Evolutionary conservation across 2,888 invertebrate genomes (phyloP).

Genomic region (Mesoligia furuncula): DNA sequence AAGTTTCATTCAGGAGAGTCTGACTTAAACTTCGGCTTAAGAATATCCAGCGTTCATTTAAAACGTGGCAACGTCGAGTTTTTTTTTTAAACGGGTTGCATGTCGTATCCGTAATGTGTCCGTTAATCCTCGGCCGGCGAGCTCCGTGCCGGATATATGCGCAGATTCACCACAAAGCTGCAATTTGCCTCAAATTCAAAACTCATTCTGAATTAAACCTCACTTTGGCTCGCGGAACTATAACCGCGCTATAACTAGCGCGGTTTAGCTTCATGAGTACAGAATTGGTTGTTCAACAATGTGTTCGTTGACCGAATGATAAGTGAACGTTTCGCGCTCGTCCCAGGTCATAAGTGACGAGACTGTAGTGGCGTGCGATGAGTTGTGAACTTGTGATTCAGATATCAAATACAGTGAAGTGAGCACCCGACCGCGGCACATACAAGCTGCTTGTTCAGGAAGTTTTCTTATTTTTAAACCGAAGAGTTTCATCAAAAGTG

Average conservation of each 20-base stretch:
- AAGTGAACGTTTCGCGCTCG: not conserved
- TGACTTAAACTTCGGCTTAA: not conserved
- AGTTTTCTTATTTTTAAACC: constrained; percentile 1
- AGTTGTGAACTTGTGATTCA: not conserved
- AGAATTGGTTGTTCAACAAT: constrained; percentile 7
- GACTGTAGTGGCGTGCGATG: not conserved
- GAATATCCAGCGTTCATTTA: not conserved
- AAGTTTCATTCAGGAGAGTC: not conserved
- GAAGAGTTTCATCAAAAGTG: constrained; percentile 11
- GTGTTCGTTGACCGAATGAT: not conserved
- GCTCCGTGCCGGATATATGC: constrained; percentile 18
- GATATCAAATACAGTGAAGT: not conserved
- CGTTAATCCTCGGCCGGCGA: constrained; percentile 4
- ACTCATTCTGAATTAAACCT: constrained; percentile 19
- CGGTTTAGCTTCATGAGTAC: constrained; percentile 9
- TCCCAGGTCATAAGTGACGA: not conserved
- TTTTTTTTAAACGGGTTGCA: constrained; percentile 7
- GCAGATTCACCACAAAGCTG: constrained; percentile 20
- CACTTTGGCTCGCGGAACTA: not conserved
- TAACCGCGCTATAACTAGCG: too few relatives aligned
- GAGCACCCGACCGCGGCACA: not conserved
- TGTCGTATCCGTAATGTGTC: constrained; percentile 19
- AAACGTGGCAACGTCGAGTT: not conserved
- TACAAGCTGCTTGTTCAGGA: not conserved
- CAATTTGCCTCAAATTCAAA: constrained; percentile 39